A percentile compares a stretch with the other conserved stretches of the same genome.
Evolutionary conservation across 2,113 vertebrate species (phyloP).

Genomic region (Grallaria varia): DNA sequence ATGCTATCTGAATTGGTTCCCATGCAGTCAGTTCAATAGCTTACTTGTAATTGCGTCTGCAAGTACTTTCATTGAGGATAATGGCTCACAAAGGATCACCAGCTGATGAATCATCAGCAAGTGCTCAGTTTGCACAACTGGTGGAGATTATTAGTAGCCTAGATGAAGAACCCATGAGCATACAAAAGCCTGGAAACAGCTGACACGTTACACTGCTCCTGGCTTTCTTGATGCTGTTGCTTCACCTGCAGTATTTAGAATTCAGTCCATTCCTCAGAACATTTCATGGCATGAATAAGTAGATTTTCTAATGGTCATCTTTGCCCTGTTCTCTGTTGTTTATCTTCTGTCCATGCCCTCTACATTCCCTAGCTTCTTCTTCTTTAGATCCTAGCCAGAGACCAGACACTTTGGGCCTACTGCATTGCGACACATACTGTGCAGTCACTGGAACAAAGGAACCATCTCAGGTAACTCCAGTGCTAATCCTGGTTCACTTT

Average conservation of each 20-base stretch:
- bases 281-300: neutral
- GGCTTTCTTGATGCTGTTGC: neutral
- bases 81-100: neutral
- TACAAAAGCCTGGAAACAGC: neutral
- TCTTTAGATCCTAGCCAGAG: neutral
- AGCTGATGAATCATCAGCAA: neutral
- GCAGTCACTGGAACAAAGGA: neutral
- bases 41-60: neutral
- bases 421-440: too few species aligned
- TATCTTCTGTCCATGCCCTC: neutral
- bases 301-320: neutral
- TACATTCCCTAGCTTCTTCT: neutral
- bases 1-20: neutral
- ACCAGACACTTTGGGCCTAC: neutral
- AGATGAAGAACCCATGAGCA: neutral
- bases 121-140: neutral
- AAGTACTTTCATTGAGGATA: neutral
- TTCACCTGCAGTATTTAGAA: neutral
- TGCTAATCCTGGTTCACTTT: neutral
- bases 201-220: neutral
- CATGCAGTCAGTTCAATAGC: neutral
- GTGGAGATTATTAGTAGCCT: neutral
- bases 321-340: neutral
- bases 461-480: neutral
- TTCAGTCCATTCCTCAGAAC: neutral